Conservation (phyloP, 2,888 invertebrate genomes). For the Hetaerina titia region DNA sequence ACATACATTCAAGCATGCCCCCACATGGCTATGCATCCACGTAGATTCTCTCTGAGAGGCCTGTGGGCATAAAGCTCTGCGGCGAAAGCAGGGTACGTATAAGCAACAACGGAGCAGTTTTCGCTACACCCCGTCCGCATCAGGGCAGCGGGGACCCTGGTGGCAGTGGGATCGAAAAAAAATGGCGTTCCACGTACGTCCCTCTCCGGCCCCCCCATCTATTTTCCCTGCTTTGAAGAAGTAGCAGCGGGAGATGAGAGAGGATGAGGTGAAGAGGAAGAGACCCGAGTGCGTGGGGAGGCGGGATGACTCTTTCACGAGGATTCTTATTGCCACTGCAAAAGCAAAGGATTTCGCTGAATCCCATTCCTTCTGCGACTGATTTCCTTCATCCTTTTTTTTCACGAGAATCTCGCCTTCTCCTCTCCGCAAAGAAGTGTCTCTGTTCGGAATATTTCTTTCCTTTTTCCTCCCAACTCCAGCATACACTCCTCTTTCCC, state of each 20-base stretch:
- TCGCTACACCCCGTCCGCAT: no score
- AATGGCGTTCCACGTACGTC: background rate
- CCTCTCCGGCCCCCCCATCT: background rate
- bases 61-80: no score
- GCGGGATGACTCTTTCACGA: background rate
- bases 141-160: background rate
- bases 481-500: background rate
- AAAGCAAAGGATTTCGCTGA: constrained; percentile 30
- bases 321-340: background rate
- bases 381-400: constrained; percentile 29
- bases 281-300: background rate
- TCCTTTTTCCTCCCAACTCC: background rate
- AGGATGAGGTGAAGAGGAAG: background rate
- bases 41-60: no score
- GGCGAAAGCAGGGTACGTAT: no score
- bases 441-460: constrained; percentile 17
- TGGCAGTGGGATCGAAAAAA: background rate
- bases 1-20: background rate
- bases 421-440: background rate
- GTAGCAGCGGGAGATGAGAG: background rate
- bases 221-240: constrained; percentile 14
- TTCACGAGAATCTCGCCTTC: background rate
- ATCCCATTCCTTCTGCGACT: constrained; percentile 22
- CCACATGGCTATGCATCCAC: no score
- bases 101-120: no score